A percentile compares a stretch with the other conserved stretches of the same genome.
These are phyloP conservation scores for Naja naja DNA, from an alignment of 2,113 vertebrate genomes.

Conservation along the genomic window DNA sequence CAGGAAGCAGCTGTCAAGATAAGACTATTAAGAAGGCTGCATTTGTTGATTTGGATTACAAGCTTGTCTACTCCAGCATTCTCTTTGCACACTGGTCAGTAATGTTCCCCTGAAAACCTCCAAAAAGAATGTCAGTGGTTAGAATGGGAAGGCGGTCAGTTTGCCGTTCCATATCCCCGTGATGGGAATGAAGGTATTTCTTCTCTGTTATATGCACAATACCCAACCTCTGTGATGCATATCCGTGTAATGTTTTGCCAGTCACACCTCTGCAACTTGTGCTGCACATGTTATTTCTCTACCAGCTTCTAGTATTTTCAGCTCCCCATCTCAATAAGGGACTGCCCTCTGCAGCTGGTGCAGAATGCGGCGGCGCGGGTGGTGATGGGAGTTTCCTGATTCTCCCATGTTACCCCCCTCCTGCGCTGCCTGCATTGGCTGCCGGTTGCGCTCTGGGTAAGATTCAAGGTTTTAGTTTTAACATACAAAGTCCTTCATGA, in stretches of 20 bases:
- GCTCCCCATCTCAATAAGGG: background rate
- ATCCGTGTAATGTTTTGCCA: background rate
- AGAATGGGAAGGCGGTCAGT: background rate
- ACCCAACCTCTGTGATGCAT: background rate
- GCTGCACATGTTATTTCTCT: background rate
- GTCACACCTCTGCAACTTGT: background rate
- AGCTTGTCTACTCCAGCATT: background rate
- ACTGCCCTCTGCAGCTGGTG: too few relatives aligned
- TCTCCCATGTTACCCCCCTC: too few relatives aligned
- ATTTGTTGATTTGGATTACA: background rate
- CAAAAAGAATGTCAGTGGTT: background rate
- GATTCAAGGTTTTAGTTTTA: too few relatives aligned
- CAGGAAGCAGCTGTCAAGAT: background rate
- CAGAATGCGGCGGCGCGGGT: too few relatives aligned
- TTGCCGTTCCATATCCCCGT: background rate
- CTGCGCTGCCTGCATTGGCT: too few relatives aligned
- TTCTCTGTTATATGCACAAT: background rate
- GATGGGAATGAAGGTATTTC: background rate
- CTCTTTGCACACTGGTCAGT: background rate
- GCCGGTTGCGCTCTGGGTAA: too few relatives aligned
- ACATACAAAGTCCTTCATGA: too few relatives aligned
- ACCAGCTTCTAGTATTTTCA: background rate
- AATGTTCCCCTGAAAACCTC: background rate
- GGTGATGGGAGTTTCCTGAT: too few relatives aligned
- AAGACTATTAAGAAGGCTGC: background rate